Evolutionary conservation across 2,113 vertebrate species (phyloP).

Genomic region (Phylloscopus trochiloides): DNA sequence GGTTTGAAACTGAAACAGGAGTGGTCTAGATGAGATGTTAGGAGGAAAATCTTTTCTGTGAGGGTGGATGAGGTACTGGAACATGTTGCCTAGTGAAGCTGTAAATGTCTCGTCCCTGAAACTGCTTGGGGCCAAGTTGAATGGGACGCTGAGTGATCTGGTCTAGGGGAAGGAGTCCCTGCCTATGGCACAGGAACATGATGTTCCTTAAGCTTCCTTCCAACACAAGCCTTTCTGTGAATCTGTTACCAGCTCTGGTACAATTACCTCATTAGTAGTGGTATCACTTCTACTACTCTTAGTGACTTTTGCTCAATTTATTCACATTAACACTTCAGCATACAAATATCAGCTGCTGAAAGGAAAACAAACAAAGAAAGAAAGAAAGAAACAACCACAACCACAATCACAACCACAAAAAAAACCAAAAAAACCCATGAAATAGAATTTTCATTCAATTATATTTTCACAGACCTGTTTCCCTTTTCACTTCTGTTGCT

Average conservation of each 20-base stretch:
- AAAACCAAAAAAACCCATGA: neutral
- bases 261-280: neutral
- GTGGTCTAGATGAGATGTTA: neutral
- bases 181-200: neutral
- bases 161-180: neutral
- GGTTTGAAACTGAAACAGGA: neutral
- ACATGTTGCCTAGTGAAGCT: neutral
- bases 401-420: too few relatives aligned
- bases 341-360: neutral
- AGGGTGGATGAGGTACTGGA: neutral
- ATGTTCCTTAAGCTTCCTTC: neutral
- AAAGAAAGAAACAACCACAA: neutral
- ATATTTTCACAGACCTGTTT: neutral
- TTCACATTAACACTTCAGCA: neutral
- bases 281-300: neutral
- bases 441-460: neutral
- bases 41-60: neutral
- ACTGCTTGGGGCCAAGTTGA: neutral
- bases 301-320: neutral
- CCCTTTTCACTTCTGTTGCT: neutral
- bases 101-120: neutral
- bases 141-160: neutral
- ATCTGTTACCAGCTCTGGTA: neutral
- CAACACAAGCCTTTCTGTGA: neutral
- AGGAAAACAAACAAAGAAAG: neutral